Evolutionary conservation across 2,113 vertebrate genomes (phyloP), one percentile per base, ranked within the genome.

Genomic region (Nothoprocta pentlandii): DNA sequence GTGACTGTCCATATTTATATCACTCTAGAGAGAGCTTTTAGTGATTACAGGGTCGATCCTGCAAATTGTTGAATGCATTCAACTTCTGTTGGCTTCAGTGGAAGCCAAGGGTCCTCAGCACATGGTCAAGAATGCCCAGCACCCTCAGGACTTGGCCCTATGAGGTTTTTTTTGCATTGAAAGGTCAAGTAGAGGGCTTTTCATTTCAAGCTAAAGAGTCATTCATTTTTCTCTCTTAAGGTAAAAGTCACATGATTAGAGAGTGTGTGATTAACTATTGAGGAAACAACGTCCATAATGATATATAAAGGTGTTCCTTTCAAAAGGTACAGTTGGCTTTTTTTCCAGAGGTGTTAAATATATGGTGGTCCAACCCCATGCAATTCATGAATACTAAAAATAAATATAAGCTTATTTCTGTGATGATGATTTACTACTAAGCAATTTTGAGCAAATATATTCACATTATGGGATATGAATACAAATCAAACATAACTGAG

Each of bases 401-500:
- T 97, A 97, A 97, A 97, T 97, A 96, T 64, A 96, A 97, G 94
- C 93, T 97, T 97, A 96, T 97, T 98, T 98, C 97, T 97, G 92
- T 96, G 97, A 97, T 96, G 94, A 94, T 98, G 97, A 98, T 98
- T 98, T 98, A 98, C 94, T 90, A 36, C 66, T 13, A 88, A 97
- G 94, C 97, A 98, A 97, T 98, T 98, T 97, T 95, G 95, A 96
- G 95, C 95, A 97, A 98, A 98, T 97, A 97, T 95, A 98, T 94
- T 97, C 93, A 94, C 96, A 96, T 98, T 97, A 97, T 96, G 92
- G 94, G 97, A 97, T 96, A 96, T 97, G 97, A 98, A 98, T 97
- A 97, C 93, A 97, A 97, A 97, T 96, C 97, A 97, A 97, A 96
- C 93, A 94, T 96, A 97, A 96, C 87, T 53, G 92, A 97, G 93